A percentile compares a stretch with the other conserved stretches of the same genome.
Conservation (phyloP, 2,888 invertebrate species). For the Archips xylosteana region DNA sequence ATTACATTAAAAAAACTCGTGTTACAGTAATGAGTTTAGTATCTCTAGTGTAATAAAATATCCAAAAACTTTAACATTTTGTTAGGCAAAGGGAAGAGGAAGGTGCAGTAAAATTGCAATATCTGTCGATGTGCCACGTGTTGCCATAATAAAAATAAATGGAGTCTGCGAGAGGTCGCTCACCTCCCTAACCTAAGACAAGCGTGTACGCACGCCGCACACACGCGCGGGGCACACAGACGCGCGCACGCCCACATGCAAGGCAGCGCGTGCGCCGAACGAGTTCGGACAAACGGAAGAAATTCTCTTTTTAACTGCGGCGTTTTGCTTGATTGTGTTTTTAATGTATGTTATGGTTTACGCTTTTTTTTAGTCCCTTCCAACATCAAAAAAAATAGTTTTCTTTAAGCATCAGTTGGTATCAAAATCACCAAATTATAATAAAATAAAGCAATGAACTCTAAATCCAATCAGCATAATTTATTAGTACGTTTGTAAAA, state of each 20-base stretch:
- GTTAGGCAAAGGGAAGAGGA: conserved; percentile 54
- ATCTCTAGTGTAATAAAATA: not conserved
- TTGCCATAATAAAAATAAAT: conserved; percentile 84
- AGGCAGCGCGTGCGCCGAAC: conserved; percentile 79
- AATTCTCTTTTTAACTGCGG: conserved; percentile 80
- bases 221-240: conserved; percentile 55
- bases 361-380: not conserved
- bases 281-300: conserved; percentile 85
- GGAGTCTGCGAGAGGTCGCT: conserved; percentile 82
- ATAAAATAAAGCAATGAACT: no score
- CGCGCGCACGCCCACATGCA: conserved; percentile 62
- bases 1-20: no score
- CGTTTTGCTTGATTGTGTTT: conserved; percentile 67
- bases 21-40: not conserved
- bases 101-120: conserved; percentile 75
- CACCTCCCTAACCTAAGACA: conserved; percentile 86
- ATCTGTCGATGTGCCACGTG: conserved; percentile 74
- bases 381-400: not conserved
- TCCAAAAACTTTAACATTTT: not conserved
- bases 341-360: conserved; percentile 46
- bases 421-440: no score
- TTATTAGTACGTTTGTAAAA: no score
- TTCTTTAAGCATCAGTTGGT: no score
- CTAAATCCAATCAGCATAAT: no score
- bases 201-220: conserved; percentile 74